Percentiles rank a stretch among this genome's conserved stretches.
These are phyloP conservation scores for Meiosimyza platycephala DNA, from an alignment of 2,888 invertebrate species.

Conservation along the genomic window DNA sequence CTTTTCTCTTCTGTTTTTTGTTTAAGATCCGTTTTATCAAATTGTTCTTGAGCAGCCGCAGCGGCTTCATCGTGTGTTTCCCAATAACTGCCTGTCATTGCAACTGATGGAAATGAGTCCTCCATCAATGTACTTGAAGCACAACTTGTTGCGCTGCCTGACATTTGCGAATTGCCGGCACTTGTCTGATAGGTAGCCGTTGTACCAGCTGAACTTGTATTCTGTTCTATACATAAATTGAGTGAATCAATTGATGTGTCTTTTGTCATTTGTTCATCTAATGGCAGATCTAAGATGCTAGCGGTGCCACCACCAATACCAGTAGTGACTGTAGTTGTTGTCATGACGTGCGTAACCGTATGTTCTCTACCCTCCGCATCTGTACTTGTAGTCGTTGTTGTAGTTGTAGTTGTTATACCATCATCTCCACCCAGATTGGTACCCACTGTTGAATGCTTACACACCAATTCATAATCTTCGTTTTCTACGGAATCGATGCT, in stretches of 20 bases:
- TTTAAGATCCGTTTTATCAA: slow-evolving; percentile 39
- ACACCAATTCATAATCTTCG: slow-evolving; percentile 56
- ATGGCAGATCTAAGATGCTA: slow-evolving; percentile 45
- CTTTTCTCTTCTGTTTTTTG: not conserved
- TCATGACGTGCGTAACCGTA: slow-evolving; percentile 53
- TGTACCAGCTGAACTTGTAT: slow-evolving; percentile 79
- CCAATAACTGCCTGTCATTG: slow-evolving; percentile 52
- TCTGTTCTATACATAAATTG: slow-evolving; percentile 74
- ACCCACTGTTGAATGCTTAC: slow-evolving; percentile 52
- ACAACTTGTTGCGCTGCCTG: slow-evolving; percentile 84
- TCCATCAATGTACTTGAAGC: slow-evolving; percentile 89
- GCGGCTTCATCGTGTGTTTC: slow-evolving; percentile 58
- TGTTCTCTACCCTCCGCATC: slow-evolving; percentile 59
- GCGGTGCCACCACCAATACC: slow-evolving; percentile 40
- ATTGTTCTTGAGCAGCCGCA: slow-evolving; percentile 12
- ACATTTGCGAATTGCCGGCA: slow-evolving; percentile 86
- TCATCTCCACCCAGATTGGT: slow-evolving; percentile 55
- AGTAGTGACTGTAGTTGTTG: slow-evolving; percentile 50
- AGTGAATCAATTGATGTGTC: slow-evolving; percentile 65
- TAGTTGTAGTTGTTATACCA: slow-evolving; percentile 57
- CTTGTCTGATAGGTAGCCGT: slow-evolving; percentile 87
- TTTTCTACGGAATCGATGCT: slow-evolving; percentile 65
- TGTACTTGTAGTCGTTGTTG: slow-evolving; percentile 60
- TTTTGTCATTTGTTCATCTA: slow-evolving; percentile 56
- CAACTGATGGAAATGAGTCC: slow-evolving; percentile 57